Conservation (phyloP, 1,140 invertebrate species). For the Diabrotica virgifera region DNA sequence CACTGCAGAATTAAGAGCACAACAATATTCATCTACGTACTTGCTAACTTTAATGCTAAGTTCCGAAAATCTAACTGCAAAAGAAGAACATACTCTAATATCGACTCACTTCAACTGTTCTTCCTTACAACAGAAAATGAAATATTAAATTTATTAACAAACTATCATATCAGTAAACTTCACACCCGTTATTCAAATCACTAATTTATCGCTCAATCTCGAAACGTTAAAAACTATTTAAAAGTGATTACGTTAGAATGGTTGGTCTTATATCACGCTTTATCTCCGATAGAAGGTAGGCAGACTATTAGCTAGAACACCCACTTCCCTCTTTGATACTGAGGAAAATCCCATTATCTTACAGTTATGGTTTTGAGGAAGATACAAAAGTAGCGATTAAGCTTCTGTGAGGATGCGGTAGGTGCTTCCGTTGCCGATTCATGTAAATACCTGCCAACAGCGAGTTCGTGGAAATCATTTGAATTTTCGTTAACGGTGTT, state of each 20-base stretch:
- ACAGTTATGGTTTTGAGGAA: background rate
- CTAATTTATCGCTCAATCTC: no score
- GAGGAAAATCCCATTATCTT: background rate
- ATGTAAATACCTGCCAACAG: background rate
- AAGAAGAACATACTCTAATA: no score
- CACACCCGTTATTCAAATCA: no score
- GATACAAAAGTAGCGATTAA: background rate
- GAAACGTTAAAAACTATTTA: background rate
- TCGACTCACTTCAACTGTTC: no score
- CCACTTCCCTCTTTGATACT: conserved; percentile 1
- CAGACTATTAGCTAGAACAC: background rate
- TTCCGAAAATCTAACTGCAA: no score
- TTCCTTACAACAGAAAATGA: no score
- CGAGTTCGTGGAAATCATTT: background rate
- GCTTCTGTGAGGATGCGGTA: background rate
- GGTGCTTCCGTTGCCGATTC: background rate
- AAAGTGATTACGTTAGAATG: background rate
- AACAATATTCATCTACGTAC: no score
- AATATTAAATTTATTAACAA: no score
- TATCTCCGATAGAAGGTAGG: background rate
- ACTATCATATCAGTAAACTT: no score
- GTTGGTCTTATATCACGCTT: background rate
- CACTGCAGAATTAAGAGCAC: no score
- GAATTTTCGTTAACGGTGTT: background rate
- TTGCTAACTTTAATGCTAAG: no score